Percentiles rank a stretch among this genome's conserved stretches.
Evolutionary conservation across 1,140 invertebrate species (phyloP).

Genomic region (Drosophila ambigua): DNA sequence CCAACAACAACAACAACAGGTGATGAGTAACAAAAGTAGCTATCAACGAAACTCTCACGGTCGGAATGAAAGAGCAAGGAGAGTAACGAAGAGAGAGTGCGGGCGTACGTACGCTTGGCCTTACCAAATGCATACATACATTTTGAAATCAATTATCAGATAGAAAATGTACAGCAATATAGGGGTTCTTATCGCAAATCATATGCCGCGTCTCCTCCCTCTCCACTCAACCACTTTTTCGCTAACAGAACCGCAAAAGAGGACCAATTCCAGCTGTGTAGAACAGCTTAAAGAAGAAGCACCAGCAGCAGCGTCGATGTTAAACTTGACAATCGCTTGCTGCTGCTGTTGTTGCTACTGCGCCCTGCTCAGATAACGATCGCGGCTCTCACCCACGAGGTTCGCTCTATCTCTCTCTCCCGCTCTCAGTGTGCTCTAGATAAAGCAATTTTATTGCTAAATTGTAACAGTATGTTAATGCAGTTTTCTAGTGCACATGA

Average conservation of each 20-base stretch:
- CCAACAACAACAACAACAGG: slow-evolving; percentile 20
- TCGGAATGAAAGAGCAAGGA: neutral
- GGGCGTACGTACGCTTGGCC: too few species aligned
- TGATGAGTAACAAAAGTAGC: slow-evolving; percentile 31
- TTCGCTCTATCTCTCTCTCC: neutral
- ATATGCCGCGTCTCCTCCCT: neutral
- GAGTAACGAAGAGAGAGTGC: neutral
- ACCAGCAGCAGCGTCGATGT: neutral
- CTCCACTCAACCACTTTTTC: slow-evolving; percentile 2
- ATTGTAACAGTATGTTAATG: slow-evolving; percentile 26
- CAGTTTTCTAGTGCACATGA: slow-evolving; percentile 16
- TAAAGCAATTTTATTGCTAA: slow-evolving; percentile 21
- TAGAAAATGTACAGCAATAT: slow-evolving; percentile 7
- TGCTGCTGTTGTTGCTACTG: slow-evolving; percentile 6
- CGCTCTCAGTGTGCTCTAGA: neutral
- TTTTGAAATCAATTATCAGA: slow-evolving; percentile 16
- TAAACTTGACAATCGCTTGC: slow-evolving; percentile 20
- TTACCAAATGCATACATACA: too few species aligned
- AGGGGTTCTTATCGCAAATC: slow-evolving; percentile 28
- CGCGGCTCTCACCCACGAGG: too few species aligned
- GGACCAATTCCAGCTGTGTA: slow-evolving; percentile 18
- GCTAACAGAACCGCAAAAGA: slow-evolving; percentile 1
- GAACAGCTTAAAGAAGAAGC: slow-evolving; percentile 11
- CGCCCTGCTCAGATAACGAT: slow-evolving; percentile 1
- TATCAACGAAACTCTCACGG: slow-evolving; percentile 18